Conservation (phyloP, 2,888 invertebrate genomes). For the Anorthoa munda region DNA sequence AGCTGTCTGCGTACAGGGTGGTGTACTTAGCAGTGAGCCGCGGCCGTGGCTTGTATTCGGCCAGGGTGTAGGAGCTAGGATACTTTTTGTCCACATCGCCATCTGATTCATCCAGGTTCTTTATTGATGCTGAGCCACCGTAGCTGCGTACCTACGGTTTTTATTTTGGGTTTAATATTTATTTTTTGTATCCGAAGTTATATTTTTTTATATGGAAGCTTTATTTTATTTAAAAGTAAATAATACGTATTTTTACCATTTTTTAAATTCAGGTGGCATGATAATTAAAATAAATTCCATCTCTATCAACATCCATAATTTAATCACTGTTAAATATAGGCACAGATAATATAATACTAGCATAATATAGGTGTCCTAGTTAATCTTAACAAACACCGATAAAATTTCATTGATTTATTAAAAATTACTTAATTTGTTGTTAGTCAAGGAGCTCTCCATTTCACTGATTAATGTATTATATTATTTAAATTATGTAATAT, state of each 20-base stretch:
- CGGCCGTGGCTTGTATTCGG: conserved; percentile 83
- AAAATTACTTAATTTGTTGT: neutral
- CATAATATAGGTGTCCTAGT: rapidly evolving
- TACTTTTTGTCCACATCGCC: conserved; percentile 87
- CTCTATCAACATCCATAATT: neutral
- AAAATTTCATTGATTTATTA: neutral
- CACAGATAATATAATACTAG: no score
- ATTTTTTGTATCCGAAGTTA: neutral
- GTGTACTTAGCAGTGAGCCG: conserved; percentile 86
- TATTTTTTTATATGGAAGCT: neutral
- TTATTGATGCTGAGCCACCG: conserved; percentile 86
- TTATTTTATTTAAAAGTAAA: neutral
- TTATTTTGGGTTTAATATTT: neutral
- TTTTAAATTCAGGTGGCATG: no score
- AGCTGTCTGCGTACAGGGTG: conserved; percentile 85
- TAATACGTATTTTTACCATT: no score
- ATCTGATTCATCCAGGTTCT: conserved; percentile 88
- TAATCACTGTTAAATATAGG: neutral
- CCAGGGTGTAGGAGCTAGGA: conserved; percentile 74
- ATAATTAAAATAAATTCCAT: neutral
- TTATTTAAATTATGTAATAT: neutral
- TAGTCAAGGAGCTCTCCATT: neutral
- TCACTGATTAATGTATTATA: no score
- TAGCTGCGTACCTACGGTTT: conserved; percentile 84
- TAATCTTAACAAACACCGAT: neutral